These are phyloP conservation scores for Lissocephala sabroskyi DNA, from an alignment of 2,888 invertebrate genomes.

Conservation along the genomic window DNA sequence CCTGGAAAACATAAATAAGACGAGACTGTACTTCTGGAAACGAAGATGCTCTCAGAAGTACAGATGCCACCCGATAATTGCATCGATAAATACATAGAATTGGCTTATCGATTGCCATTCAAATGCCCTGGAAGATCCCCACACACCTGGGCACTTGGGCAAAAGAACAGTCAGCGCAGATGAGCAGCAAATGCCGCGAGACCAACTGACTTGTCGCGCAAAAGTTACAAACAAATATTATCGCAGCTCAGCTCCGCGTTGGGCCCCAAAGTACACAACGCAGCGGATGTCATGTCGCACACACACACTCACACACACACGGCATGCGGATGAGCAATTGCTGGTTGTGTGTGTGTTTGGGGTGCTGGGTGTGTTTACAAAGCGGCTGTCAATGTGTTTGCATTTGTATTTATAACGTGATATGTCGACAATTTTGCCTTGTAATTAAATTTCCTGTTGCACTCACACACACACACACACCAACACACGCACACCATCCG, in stretches of 20 bases:
- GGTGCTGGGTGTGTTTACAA: neutral
- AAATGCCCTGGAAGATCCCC: no score
- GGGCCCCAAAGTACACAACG: neutral
- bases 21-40: no score
- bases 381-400: constrained; percentile 12
- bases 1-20: no score
- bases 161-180: no score
- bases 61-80: no score
- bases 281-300: constrained; percentile 8
- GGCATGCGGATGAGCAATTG: neutral
- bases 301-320: neutral
- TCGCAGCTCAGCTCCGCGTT: neutral
- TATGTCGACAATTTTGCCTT: constrained; percentile 49
- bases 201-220: no score
- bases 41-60: no score
- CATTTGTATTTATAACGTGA: constrained; percentile 41
- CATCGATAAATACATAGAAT: no score
- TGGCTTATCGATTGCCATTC: no score
- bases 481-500: neutral
- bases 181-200: no score
- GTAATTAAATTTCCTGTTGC: constrained; percentile 49
- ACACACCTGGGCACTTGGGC: no score
- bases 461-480: constrained; percentile 9
- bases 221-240: no score
- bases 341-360: neutral